Evolutionary conservation across 1,140 invertebrate species (phyloP).

Genomic region (Cotesia glomerata): DNA sequence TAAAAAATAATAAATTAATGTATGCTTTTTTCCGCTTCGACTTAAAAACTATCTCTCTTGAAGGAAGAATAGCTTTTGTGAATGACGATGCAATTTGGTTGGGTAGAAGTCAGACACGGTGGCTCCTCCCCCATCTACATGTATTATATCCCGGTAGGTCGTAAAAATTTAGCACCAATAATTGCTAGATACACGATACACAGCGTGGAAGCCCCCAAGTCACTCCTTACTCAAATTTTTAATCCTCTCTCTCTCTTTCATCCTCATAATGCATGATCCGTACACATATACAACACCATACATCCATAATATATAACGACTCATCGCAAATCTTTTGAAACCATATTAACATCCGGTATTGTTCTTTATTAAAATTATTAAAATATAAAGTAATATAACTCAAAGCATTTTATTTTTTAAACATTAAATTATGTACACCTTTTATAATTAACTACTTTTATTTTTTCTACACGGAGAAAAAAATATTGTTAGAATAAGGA

Average conservation of each 20-base stretch:
- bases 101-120: conserved; percentile 16
- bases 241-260: neutral
- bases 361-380: no score
- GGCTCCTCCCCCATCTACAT: conserved; percentile 21
- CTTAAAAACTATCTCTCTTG: neutral
- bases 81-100: conserved; percentile 28
- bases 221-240: neutral
- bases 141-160: conserved; percentile 28
- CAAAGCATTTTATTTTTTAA: no score
- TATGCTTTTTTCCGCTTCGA: neutral
- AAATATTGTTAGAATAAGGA: no score
- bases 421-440: no score
- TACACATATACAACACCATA: no score
- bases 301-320: no score
- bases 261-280: neutral
- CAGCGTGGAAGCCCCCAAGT: neutral
- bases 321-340: no score
- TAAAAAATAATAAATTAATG: neutral
- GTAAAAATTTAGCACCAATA: conserved; percentile 43
- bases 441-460: no score
- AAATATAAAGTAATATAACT: no score
- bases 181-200: conserved; percentile 36
- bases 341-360: no score
- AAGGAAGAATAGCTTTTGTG: conserved; percentile 19
- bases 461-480: no score